Percentiles rank a stretch among this genome's conserved stretches.
Evolutionary conservation across 2,888 invertebrate genomes (phyloP).

Genomic region (Cheilosia impressa): DNA sequence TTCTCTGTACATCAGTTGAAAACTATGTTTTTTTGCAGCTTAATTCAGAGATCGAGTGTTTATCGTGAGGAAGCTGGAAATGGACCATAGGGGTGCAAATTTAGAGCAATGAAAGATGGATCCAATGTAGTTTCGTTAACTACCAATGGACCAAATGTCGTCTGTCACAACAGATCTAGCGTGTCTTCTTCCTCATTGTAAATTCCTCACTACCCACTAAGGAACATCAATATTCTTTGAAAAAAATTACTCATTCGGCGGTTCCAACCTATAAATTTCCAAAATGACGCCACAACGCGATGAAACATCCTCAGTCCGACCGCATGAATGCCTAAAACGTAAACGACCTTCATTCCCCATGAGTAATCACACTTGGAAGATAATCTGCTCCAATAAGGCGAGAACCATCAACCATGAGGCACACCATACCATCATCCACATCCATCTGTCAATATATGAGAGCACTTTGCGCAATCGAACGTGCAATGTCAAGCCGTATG

Average conservation of each 20-base stretch:
- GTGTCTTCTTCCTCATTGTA: too few species aligned
- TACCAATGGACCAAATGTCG: too few species aligned
- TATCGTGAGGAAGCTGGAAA: too few species aligned
- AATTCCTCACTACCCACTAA: not conserved
- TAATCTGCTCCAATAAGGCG: not conserved
- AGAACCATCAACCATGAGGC: slow-evolving; percentile 31
- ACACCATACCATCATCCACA: not conserved
- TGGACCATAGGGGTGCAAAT: too few species aligned
- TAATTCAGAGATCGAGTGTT: too few species aligned
- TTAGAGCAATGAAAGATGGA: too few species aligned
- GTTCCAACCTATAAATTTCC: not conserved
- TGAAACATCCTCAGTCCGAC: slow-evolving; percentile 17
- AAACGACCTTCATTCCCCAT: slow-evolving; percentile 15
- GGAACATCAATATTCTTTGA: not conserved
- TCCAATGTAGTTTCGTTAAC: too few species aligned
- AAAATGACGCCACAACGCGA: slow-evolving; percentile 9
- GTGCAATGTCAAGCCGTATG: slow-evolving; percentile 36
- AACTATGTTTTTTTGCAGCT: too few species aligned
- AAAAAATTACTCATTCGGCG: not conserved
- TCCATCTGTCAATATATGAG: slow-evolving; percentile 41
- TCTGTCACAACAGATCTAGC: too few species aligned
- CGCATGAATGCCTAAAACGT: slow-evolving; percentile 23
- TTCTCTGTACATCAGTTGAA: too few species aligned
- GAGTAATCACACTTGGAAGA: slow-evolving; percentile 23
- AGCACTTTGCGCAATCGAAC: slow-evolving; percentile 31